Evolutionary conservation across 2,113 vertebrate species (phyloP).

Genomic region (Pterocles orientalis): DNA sequence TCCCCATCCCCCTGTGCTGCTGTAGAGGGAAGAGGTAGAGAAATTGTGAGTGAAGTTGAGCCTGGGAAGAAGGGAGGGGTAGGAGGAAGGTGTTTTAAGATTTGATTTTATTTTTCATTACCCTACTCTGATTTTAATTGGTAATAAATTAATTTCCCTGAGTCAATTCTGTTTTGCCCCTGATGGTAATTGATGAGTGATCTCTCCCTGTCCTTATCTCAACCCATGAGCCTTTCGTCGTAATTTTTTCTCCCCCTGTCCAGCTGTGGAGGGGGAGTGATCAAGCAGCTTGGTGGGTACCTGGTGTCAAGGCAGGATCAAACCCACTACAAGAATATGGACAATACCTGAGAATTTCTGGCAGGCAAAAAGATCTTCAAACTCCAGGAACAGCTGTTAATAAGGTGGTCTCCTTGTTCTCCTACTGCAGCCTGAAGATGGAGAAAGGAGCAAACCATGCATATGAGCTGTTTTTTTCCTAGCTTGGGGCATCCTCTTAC

Average conservation of each 20-base stretch:
- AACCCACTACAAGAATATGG: not conserved
- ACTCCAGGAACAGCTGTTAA: not conserved
- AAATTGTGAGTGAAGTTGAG: no score
- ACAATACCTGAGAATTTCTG: not conserved
- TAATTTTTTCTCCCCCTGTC: no score
- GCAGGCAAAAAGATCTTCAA: not conserved
- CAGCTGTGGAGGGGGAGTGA: not conserved
- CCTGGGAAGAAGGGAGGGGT: no score
- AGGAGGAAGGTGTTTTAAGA: no score
- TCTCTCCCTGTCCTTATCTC: no score
- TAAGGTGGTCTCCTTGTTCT: not conserved
- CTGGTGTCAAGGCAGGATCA: not conserved
- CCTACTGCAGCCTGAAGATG: not conserved
- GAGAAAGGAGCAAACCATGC: not conserved
- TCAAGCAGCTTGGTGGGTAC: not conserved
- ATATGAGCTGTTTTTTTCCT: not conserved
- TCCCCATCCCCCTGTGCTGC: no score
- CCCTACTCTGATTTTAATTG: not conserved
- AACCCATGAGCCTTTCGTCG: no score
- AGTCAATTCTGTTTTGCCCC: accelerated
- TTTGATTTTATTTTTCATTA: not conserved
- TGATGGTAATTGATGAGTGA: not conserved
- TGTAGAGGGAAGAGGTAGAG: no score
- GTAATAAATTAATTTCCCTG: not conserved
- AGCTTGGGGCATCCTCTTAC: not conserved